Evolutionary conservation across 2,113 vertebrate genomes (phyloP).

Genomic region (Cynocephalus volans): DNA sequence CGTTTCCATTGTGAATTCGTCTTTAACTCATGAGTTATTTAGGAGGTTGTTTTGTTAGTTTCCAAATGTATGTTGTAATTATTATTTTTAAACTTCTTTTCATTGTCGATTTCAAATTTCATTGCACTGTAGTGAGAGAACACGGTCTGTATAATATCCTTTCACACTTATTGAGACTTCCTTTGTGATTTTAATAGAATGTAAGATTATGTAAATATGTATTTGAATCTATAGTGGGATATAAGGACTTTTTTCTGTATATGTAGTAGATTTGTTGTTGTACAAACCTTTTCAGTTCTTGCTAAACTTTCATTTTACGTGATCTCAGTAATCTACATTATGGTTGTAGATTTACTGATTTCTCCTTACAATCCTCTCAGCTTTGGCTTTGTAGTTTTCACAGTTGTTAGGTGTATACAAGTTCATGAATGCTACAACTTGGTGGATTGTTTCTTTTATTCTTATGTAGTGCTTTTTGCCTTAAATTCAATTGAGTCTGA

Average conservation of each 20-base stretch:
- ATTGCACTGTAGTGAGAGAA: not conserved
- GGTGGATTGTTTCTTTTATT: not conserved
- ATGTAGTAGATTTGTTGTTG: not conserved
- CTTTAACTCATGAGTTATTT: not conserved
- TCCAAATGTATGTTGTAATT: not conserved
- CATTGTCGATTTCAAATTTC: not conserved
- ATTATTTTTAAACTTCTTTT: conserved; percentile 2
- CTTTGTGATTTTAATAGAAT: not conserved
- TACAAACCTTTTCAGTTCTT: not conserved
- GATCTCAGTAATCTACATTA: not conserved
- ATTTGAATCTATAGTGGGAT: not conserved
- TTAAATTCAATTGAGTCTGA: not conserved
- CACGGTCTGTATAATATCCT: not conserved
- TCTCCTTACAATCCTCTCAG: not conserved
- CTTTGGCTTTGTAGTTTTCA: not conserved
- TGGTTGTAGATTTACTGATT: not conserved
- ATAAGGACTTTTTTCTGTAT: not conserved
- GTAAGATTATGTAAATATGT: not conserved
- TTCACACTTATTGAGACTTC: not conserved
- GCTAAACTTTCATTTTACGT: not conserved
- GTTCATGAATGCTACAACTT: not conserved
- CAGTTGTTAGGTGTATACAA: not conserved
- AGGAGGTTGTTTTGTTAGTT: not conserved
- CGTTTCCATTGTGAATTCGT: conserved; percentile 1
- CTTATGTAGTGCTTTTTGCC: not conserved